Evolutionary conservation across 2,113 vertebrate species (phyloP).

Genomic region (Pelecanoides urinatrix): DNA sequence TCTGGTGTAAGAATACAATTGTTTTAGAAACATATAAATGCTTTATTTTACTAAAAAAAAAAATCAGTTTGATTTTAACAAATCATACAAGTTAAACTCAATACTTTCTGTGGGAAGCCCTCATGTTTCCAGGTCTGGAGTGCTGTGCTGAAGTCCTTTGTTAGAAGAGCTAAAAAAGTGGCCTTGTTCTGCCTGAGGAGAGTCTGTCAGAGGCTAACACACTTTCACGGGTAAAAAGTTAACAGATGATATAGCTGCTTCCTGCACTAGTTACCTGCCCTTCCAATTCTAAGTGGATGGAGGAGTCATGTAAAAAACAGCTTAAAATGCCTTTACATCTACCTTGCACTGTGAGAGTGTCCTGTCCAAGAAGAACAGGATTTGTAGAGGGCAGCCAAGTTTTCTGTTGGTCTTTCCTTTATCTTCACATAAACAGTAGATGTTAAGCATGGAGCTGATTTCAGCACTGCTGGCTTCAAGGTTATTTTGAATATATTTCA

Average conservation of each 20-base stretch:
- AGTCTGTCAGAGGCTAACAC: background rate
- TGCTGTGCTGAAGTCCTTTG: background rate
- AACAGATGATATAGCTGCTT: background rate
- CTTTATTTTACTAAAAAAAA: background rate
- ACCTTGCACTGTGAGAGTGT: background rate
- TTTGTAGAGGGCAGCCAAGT: background rate
- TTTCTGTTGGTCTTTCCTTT: background rate
- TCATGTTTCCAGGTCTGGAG: background rate
- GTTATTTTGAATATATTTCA: background rate
- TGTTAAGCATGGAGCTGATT: background rate
- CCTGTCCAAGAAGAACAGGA: background rate
- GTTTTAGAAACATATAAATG: background rate
- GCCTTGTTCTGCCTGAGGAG: background rate
- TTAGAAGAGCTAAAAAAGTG: background rate
- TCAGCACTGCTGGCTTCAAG: background rate
- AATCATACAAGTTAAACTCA: background rate
- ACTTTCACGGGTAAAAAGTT: background rate
- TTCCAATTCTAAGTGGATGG: background rate
- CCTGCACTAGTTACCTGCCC: background rate
- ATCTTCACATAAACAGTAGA: background rate
- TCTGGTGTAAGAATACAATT: background rate
- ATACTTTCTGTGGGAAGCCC: background rate
- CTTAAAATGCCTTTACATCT: background rate
- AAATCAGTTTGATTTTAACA: background rate
- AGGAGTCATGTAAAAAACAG: background rate